phyloP scores from a whole-genome alignment of 2,797 vertebrate species.

The Microctenopoma steveboyesi region DNA sequence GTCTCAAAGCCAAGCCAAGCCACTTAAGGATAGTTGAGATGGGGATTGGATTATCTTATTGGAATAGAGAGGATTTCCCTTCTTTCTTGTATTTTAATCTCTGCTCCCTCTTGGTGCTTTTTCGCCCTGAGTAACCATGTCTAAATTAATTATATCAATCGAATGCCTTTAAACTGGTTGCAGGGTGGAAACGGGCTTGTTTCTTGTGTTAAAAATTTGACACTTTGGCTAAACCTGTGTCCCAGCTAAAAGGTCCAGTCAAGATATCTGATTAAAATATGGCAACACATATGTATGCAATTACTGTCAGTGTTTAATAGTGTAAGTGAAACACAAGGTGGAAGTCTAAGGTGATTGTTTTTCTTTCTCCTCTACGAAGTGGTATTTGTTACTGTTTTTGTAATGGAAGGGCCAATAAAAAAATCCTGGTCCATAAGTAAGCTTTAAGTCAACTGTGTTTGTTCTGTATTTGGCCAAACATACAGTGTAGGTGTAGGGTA shows the following conservation, averaged over 20 bases:
- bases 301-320: not conserved
- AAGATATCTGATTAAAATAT: conserved; percentile 16
- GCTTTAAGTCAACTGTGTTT: conserved; percentile 20
- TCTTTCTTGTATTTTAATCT: not conserved
- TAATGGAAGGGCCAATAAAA: conserved; percentile 33
- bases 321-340: not conserved
- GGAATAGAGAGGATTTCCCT: conserved; percentile 11
- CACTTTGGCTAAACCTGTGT: not conserved
- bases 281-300: not conserved
- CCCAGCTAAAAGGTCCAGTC: conserved; percentile 6
- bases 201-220: not conserved
- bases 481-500: not conserved
- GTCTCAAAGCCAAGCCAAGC: conserved; percentile 6
- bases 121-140: conserved; percentile 9
- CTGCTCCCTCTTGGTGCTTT: conserved; percentile 3
- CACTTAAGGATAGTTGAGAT: conserved; percentile 14
- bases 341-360: not conserved
- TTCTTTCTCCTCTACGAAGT: conserved; percentile 12
- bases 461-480: not conserved
- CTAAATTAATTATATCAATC: conserved; percentile 15
- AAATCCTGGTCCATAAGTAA: conserved; percentile 6
- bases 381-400: conserved; percentile 39
- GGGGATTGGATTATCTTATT: conserved; percentile 27
- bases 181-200: conserved; percentile 22
- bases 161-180: conserved; percentile 9